Evolutionary conservation across 2,797 vertebrate genomes (phyloP).

Genomic region (Spinibarbus caldwelli): DNA sequence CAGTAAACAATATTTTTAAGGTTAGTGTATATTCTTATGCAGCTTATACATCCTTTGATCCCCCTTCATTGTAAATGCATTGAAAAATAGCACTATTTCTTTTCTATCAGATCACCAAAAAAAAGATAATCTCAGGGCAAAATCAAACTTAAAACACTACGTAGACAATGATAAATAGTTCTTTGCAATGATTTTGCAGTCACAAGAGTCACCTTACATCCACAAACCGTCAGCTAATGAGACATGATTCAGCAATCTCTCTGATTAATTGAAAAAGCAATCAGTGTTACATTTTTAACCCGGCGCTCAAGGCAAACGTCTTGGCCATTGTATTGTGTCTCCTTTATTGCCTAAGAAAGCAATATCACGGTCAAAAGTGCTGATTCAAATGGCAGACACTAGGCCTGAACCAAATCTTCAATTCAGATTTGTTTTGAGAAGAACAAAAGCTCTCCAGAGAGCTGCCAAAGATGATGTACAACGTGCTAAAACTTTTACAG

Average conservation of each 20-base stretch:
- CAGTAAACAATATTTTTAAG: neutral
- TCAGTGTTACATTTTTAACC: slow-evolving; percentile 8
- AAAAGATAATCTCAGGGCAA: neutral
- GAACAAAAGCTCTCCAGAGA: slow-evolving; percentile 20
- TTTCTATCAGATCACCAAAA: neutral
- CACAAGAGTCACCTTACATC: slow-evolving; percentile 25
- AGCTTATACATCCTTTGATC: neutral
- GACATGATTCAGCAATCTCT: slow-evolving; percentile 5
- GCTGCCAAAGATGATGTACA: slow-evolving; percentile 16
- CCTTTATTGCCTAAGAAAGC: slow-evolving; percentile 18
- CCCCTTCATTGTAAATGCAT: neutral
- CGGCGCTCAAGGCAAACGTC: neutral
- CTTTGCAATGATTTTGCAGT: slow-evolving; percentile 4
- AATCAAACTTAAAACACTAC: neutral
- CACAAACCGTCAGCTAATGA: slow-evolving; percentile 9
- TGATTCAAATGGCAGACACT: slow-evolving; percentile 1
- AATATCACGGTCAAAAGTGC: slow-evolving; percentile 19
- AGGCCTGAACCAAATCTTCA: slow-evolving; percentile 19
- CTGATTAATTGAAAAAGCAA: slow-evolving; percentile 7
- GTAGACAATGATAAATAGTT: slow-evolving; percentile 17
- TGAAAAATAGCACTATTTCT: neutral
- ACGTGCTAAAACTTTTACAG: slow-evolving; percentile 2
- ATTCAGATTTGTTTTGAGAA: slow-evolving; percentile 26
- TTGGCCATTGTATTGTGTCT: neutral
- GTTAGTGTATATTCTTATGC: neutral